These are phyloP conservation scores for Chiroxiphia lanceolata DNA, from an alignment of 2,797 vertebrate genomes.

Conservation along the genomic window DNA sequence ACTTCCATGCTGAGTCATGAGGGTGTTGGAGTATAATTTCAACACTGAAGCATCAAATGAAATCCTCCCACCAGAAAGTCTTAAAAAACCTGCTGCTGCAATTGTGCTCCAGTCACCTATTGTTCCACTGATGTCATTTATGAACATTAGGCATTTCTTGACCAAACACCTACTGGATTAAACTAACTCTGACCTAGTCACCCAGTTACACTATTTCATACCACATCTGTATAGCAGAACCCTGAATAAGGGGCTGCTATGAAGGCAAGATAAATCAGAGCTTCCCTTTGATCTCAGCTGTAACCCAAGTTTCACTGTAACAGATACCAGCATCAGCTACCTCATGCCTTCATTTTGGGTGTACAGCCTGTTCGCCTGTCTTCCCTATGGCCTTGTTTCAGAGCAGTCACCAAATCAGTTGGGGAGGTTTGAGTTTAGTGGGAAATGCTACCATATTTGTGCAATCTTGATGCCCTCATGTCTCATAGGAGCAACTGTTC, in stretches of 20 bases:
- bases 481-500: background rate
- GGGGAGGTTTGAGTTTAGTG: background rate
- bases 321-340: background rate
- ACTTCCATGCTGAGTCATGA: conserved; percentile 38
- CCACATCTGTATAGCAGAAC: background rate
- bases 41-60: conserved; percentile 1
- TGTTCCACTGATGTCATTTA: background rate
- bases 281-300: background rate
- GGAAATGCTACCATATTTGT: background rate
- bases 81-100: background rate
- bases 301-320: background rate
- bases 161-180: background rate
- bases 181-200: background rate
- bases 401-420: background rate
- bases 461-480: background rate
- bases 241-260: background rate
- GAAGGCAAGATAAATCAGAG: background rate
- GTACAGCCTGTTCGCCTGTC: background rate
- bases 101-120: background rate
- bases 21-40: conserved; percentile 17
- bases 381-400: background rate
- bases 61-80: conserved; percentile 21
- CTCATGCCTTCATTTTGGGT: background rate
- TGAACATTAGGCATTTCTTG: background rate
- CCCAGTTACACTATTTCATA: background rate